Conservation (phyloP, 2,888 invertebrate species). For the Caenorhabditis uteleia region DNA sequence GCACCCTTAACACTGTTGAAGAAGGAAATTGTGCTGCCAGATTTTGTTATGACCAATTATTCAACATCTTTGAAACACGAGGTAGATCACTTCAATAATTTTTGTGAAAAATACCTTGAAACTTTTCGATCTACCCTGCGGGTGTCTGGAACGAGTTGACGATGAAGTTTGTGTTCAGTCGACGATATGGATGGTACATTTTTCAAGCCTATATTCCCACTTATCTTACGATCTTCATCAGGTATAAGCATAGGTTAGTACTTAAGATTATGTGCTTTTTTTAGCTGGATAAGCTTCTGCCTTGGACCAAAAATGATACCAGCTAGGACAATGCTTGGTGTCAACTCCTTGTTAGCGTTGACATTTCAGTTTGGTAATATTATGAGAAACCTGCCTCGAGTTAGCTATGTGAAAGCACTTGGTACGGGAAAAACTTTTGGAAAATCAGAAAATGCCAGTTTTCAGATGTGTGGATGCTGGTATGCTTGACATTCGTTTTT, state of each 20-base stretch:
- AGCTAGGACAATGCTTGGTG: slow-evolving; percentile 66
- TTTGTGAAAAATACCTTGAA: too few relatives aligned
- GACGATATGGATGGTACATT: slow-evolving; percentile 69
- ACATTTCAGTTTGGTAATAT: slow-evolving; percentile 67
- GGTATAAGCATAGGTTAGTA: slow-evolving; percentile 29
- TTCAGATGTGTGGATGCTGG: slow-evolving; percentile 63
- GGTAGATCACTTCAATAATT: too few relatives aligned
- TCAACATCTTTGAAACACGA: slow-evolving; percentile 58
- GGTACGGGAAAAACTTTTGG: slow-evolving; percentile 22
- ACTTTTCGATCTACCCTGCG: slow-evolving; percentile 59
- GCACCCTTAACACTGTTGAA: slow-evolving; percentile 61
- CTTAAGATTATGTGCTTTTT: slow-evolving; percentile 9
- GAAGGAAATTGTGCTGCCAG: slow-evolving; percentile 66
- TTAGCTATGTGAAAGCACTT: slow-evolving; percentile 57
- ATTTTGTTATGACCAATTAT: slow-evolving; percentile 64
- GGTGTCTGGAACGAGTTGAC: slow-evolving; percentile 69
- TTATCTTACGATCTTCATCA: slow-evolving; percentile 69
- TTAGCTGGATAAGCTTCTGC: slow-evolving; percentile 63
- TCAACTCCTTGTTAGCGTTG: slow-evolving; percentile 61
- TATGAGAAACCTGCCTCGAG: slow-evolving; percentile 66
- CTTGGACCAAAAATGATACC: slow-evolving; percentile 64
- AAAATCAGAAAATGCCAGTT: too few relatives aligned
- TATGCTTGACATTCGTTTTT: slow-evolving; percentile 66
- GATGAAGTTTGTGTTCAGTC: slow-evolving; percentile 64
- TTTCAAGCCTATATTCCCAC: slow-evolving; percentile 69